A percentile compares a stretch with the other conserved stretches of the same genome.
These are phyloP conservation scores for Clanis bilineata DNA, from an alignment of 2,888 invertebrate genomes.

Conservation along the genomic window DNA sequence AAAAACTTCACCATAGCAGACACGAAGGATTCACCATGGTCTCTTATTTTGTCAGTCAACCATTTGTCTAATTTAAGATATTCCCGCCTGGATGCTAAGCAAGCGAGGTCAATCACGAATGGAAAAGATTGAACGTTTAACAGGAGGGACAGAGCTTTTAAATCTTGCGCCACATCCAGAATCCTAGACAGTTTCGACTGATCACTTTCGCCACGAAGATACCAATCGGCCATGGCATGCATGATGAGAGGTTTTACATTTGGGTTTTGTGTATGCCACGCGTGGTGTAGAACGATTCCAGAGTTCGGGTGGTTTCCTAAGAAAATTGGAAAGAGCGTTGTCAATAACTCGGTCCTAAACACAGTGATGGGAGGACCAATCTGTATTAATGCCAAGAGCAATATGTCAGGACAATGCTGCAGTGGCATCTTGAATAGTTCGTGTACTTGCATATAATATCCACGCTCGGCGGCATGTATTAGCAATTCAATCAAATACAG, in stretches of 20 bases:
- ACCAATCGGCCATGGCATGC: slow-evolving; percentile 99
- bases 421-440: slow-evolving; percentile 96
- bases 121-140: slow-evolving; percentile 95
- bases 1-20: slow-evolving; percentile 93
- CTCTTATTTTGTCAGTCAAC: slow-evolving; percentile 97
- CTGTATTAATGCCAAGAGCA: slow-evolving; percentile 94
- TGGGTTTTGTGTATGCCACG: slow-evolving; percentile 93
- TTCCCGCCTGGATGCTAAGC: slow-evolving; percentile 97
- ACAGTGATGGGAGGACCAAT: slow-evolving; percentile 90
- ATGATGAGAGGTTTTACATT: slow-evolving; percentile 92
- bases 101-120: slow-evolving; percentile 99
- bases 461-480: slow-evolving; percentile 92
- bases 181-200: slow-evolving; percentile 96
- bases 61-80: slow-evolving; percentile 99
- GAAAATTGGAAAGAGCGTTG: slow-evolving; percentile 95
- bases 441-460: slow-evolving; percentile 90
- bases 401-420: slow-evolving; percentile 96
- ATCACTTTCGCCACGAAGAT: slow-evolving; percentile 94
- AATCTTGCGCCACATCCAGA: slow-evolving; percentile 97
- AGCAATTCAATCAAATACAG: slow-evolving; percentile 95
- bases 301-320: slow-evolving; percentile 98
- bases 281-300: slow-evolving; percentile 96
- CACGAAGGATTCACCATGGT: slow-evolving; percentile 96
- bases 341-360: slow-evolving; percentile 92
- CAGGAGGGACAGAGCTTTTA: slow-evolving; percentile 94